Conservation (phyloP, 2,797 vertebrate genomes). For the Pygocentrus nattereri region DNA sequence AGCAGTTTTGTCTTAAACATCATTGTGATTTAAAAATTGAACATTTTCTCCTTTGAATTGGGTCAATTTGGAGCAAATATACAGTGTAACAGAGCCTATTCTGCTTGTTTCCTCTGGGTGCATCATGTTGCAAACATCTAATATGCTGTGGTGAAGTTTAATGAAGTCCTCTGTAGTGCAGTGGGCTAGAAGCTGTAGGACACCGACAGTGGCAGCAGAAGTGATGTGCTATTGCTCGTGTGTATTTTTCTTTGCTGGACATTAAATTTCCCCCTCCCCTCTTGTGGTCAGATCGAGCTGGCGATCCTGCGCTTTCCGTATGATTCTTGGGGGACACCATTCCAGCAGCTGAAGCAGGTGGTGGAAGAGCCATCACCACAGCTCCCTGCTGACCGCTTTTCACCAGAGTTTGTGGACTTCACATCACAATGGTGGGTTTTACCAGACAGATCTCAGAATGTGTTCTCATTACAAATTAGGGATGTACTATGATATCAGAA, state of each 20-base stretch:
- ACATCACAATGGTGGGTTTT: conserved; percentile 90
- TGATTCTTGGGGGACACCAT: conserved; percentile 95
- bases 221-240: neutral
- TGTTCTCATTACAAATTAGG: too few relatives aligned
- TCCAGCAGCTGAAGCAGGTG: conserved; percentile 98
- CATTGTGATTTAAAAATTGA: too few relatives aligned
- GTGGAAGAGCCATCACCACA: conserved; percentile 95
- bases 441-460: neutral
- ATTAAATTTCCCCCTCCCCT: neutral
- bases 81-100: too few relatives aligned
- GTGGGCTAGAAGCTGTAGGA: neutral
- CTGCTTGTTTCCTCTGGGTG: too few relatives aligned
- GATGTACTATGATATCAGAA: too few relatives aligned
- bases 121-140: neutral
- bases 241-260: neutral
- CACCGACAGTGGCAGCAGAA: neutral
- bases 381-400: conserved; percentile 89
- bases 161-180: neutral
- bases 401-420: conserved; percentile 92
- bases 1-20: too few relatives aligned
- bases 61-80: too few relatives aligned
- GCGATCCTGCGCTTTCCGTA: conserved; percentile 95
- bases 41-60: too few relatives aligned
- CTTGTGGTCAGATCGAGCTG: conserved; percentile 85
- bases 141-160: neutral